Evolutionary conservation across 2,888 invertebrate genomes (phyloP).

Genomic region (Bombylius discolor): DNA sequence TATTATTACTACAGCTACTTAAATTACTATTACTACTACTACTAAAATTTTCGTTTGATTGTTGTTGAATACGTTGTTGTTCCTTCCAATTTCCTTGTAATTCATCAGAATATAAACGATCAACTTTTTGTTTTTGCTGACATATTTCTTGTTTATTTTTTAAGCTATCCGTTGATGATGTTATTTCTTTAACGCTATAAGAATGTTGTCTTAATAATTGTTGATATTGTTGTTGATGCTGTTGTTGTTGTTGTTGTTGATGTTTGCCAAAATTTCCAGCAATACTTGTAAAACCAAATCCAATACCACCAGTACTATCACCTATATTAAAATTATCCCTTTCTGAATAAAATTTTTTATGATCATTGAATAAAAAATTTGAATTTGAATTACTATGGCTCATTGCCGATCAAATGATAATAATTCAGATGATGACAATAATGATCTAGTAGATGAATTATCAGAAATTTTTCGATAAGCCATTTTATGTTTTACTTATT

Average conservation of each 20-base stretch:
- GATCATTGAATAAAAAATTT: conserved; percentile 5
- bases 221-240: conserved; percentile 2
- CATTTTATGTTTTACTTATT: background rate
- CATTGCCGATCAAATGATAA: conserved; percentile 4
- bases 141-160: background rate
- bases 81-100: background rate
- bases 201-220: background rate
- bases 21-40: background rate
- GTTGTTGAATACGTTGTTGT: background rate
- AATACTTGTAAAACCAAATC: background rate
- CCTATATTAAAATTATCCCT: conserved; percentile 2
- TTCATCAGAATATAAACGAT: background rate
- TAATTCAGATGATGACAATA: background rate
- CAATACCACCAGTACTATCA: background rate
- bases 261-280: background rate
- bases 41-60: conserved; percentile 2
- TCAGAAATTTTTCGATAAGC: background rate
- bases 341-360: conserved; percentile 1
- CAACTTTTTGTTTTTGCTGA: background rate
- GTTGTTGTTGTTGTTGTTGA: background rate
- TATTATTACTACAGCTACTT: background rate
- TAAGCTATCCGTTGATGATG: too few relatives aligned
- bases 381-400: conserved; percentile 7
- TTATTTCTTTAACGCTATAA: too few relatives aligned
- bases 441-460: background rate